phyloP scores from a whole-genome alignment of 1,140 invertebrate genomes.

The Luehdorfia chinensis region DNA sequence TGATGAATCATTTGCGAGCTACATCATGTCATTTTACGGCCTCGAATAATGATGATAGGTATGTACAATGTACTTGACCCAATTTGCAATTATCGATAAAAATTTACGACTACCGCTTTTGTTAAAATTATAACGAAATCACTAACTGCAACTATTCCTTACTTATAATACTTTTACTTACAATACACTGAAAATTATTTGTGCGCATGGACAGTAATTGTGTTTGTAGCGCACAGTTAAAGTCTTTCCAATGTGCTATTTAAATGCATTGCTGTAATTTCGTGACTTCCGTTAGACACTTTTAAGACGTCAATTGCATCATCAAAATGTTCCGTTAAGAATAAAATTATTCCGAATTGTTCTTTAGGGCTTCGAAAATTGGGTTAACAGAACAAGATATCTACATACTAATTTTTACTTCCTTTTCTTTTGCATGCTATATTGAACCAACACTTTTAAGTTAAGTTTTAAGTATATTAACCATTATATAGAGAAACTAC shows the following conservation, averaged over 20 bases:
- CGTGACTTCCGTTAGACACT: slow-evolving; percentile 32
- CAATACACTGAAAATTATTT: not conserved
- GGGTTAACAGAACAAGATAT: too few relatives aligned
- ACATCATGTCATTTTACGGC: slow-evolving; percentile 54
- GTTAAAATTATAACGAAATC: slow-evolving; percentile 19
- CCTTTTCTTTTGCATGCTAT: too few relatives aligned
- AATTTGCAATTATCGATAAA: slow-evolving; percentile 16
- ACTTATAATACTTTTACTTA: too few relatives aligned
- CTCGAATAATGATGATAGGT: slow-evolving; percentile 51
- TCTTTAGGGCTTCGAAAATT: too few relatives aligned
- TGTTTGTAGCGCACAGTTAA: too few relatives aligned
- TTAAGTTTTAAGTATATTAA: too few relatives aligned
- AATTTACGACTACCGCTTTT: slow-evolving; percentile 4
- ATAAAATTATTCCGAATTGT: slow-evolving; percentile 1
- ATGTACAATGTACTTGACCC: slow-evolving; percentile 21
- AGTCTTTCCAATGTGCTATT: too few relatives aligned
- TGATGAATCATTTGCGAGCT: slow-evolving; percentile 56
- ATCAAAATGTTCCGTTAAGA: slow-evolving; percentile 19
- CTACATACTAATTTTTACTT: too few relatives aligned
- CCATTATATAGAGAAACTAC: too few relatives aligned
- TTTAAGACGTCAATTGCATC: slow-evolving; percentile 23
- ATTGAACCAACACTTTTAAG: too few relatives aligned
- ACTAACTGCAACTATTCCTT: too few relatives aligned
- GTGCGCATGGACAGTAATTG: slow-evolving; percentile 15
- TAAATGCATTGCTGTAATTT: slow-evolving; percentile 42